Evolutionary conservation across 1,140 invertebrate genomes (phyloP), one percentile per base, ranked within the genome.

Genomic region (Zaprionus taronus): DNA sequence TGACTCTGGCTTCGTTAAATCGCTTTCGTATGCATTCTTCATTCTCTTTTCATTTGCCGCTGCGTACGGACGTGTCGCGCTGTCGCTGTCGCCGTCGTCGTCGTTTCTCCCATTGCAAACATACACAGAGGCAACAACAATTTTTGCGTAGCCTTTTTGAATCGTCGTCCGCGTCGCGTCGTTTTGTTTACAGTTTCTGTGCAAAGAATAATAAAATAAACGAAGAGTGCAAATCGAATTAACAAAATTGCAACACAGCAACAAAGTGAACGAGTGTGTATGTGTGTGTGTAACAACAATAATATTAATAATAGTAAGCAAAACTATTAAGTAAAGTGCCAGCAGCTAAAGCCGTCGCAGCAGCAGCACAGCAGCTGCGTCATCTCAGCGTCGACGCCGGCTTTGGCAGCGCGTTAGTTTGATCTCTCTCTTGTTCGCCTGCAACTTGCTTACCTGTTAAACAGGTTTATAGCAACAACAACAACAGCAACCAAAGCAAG

Each of bases 391-490:
- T 51, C 70, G 79, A 81, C 81, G 81, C 76, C 81, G 81, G 81
- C 79, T 81, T 76, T 60, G 79, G 72, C 81, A 81, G 79, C 79
- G 81, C 77, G 79, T 83, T 79, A 81, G 76, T 79, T 89, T 41
- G 63, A 75, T 47, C 41, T 47, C 41, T 47, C 76, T 73, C 63
- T 61, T 63, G 61, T 26, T 69, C 55, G 51, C 75, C 68, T 68
- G 66, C 49, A 51, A 60, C 47, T 51, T 73, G 62, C 68, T 84
- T 84, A 89, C 85, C 86, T 90, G 85, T 77, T 51, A 91, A 90
- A 90, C 81, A 77, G 85, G 85, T 90, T 90, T 91, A 12, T 41
- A 56, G 1, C 60, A 58, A 70, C 64, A 64, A 51, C 53, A 75
- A 44, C 60, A 58, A 66, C 55, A 61, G 38, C 41, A 58, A 60